A percentile compares a stretch with the other conserved stretches of the same genome.
Evolutionary conservation across 2,888 invertebrate genomes (phyloP).

Genomic region (Cerastis leucographa): DNA sequence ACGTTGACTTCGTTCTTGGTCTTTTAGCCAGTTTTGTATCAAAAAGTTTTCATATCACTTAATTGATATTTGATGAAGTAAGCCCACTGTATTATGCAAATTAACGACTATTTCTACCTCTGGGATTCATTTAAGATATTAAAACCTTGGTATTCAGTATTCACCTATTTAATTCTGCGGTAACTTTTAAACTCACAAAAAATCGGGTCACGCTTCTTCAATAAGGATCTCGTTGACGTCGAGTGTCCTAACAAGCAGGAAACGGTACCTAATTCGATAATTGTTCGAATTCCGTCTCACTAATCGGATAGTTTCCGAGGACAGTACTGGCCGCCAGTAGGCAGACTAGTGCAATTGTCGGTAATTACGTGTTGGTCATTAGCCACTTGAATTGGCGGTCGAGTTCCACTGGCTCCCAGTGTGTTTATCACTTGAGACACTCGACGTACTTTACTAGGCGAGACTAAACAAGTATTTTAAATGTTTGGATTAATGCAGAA

Average conservation of each 20-base stretch:
- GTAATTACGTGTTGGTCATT: conserved; percentile 74
- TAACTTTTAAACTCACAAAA: conserved; percentile 8
- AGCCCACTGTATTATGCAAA: conserved; percentile 3
- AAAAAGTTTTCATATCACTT: background rate
- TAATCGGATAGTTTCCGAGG: conserved; percentile 74
- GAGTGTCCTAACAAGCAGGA: conserved; percentile 76
- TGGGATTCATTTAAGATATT: background rate
- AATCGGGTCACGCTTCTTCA: conserved; percentile 25
- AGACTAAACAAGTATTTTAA: conserved; percentile 52
- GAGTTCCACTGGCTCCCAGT: conserved; percentile 51
- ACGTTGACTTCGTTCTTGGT: background rate
- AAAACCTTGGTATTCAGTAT: background rate
- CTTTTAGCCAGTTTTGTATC: background rate
- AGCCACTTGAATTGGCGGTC: conserved; percentile 74
- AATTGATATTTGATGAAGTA: background rate
- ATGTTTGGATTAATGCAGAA: conserved; percentile 53
- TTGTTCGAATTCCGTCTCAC: conserved; percentile 79
- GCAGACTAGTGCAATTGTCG: conserved; percentile 72
- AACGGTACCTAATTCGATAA: conserved; percentile 86
- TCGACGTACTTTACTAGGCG: conserved; percentile 44
- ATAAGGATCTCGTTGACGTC: conserved; percentile 63
- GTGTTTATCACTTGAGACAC: conserved; percentile 57
- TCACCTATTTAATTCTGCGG: background rate
- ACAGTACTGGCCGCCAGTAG: conserved; percentile 62
- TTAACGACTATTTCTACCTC: background rate